These are phyloP conservation scores for Mercenaria mercenaria DNA, from an alignment of 1,140 invertebrate species.

Conservation along the genomic window DNA sequence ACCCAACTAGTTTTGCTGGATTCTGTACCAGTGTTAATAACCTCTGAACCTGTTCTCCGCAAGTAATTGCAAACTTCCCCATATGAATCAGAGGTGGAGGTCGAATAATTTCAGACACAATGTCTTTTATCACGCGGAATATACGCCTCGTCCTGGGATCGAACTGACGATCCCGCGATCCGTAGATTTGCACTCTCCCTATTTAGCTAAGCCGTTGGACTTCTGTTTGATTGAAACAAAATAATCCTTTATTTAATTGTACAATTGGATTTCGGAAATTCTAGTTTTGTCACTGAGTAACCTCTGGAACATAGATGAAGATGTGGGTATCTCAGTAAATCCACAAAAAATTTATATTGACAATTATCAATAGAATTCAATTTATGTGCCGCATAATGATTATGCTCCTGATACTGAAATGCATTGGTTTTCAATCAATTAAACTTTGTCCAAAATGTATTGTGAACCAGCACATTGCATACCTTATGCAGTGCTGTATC, in stretches of 20 bases:
- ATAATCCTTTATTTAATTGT: constrained; percentile 62
- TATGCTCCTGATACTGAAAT: constrained; percentile 17
- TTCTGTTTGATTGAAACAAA: constrained; percentile 67
- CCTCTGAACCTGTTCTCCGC: too few species aligned
- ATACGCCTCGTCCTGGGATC: too few species aligned
- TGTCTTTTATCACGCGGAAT: too few species aligned
- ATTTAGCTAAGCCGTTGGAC: too few species aligned
- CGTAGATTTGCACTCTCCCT: too few species aligned
- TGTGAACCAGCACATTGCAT: constrained; percentile 53
- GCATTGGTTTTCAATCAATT: constrained; percentile 10
- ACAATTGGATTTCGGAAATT: background rate
- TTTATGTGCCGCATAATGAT: constrained; percentile 28
- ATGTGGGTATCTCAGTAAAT: constrained; percentile 50
- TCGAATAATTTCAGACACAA: too few species aligned
- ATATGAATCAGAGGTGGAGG: too few species aligned
- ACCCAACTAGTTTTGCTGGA: too few species aligned
- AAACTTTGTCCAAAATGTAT: background rate
- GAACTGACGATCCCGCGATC: too few species aligned
- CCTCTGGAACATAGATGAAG: constrained; percentile 38
- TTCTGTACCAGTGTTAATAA: too few species aligned
- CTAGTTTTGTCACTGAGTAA: background rate
- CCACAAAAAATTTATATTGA: constrained; percentile 30
- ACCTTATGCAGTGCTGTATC: constrained; percentile 51
- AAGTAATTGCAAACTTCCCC: too few species aligned
- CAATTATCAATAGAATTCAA: constrained; percentile 2